Percentiles rank a stretch among this genome's conserved stretches.
Evolutionary conservation across 23 tunicate genomes (phyloP).

Genomic region (Halocynthia aurantium): DNA sequence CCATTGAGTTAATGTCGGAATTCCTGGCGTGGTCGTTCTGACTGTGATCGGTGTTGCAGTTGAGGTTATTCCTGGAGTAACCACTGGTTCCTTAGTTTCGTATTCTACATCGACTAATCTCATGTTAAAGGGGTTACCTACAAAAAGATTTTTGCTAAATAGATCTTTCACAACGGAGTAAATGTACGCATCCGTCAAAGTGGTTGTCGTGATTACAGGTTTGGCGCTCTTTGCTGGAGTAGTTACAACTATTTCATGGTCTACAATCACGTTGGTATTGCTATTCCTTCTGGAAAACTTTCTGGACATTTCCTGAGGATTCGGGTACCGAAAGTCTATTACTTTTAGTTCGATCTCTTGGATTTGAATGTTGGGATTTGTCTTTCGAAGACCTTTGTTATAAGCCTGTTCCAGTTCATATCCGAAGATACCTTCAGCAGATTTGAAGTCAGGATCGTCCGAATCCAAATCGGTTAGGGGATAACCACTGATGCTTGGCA

Average conservation of each 20-base stretch:
- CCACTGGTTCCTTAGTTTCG: too few species aligned
- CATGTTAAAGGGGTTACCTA: constrained; percentile 7
- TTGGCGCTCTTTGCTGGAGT: neutral
- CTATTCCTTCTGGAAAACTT: neutral
- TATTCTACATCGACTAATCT: neutral
- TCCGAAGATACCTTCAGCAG: constrained; percentile 2
- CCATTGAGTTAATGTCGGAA: too few species aligned
- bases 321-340: constrained; percentile 4
- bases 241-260: neutral
- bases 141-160: constrained; percentile 6
- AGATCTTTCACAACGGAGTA: neutral
- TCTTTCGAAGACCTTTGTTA: neutral
- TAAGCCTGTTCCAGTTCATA: constrained; percentile 3
- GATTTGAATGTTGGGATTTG: neutral
- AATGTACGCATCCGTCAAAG: neutral
- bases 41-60: too few species aligned
- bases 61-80: too few species aligned
- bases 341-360: neutral
- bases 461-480: constrained; percentile 1
- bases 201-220: neutral
- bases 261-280: constrained; percentile 4
- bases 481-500: neutral
- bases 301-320: neutral
- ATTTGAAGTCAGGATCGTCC: neutral
- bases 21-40: too few species aligned